Evolutionary conservation across 2,797 vertebrate species (phyloP).

Genomic region (Paramormyrops hopkinsi): DNA sequence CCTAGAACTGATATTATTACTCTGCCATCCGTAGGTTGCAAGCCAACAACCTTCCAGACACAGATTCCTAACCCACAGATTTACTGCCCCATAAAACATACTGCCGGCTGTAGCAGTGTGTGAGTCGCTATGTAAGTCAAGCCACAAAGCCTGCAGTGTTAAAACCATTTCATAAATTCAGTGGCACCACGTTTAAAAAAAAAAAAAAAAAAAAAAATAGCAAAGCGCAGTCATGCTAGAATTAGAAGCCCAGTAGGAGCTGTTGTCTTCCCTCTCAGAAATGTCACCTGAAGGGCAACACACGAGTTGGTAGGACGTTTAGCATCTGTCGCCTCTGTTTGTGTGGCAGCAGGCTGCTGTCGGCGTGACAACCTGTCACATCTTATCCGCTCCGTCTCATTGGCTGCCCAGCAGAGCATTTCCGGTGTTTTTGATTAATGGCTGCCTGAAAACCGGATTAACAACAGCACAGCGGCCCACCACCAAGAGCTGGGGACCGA

Average conservation of each 20-base stretch:
- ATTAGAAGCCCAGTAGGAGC: background rate
- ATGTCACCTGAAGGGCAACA: background rate
- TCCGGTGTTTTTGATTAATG: conserved; percentile 1
- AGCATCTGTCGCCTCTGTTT: conserved; percentile 5
- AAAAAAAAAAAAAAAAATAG: background rate
- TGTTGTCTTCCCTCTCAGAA: background rate
- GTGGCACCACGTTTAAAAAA: background rate
- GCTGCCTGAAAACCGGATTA: background rate
- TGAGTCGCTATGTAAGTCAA: background rate
- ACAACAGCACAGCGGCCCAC: background rate
- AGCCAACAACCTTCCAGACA: background rate
- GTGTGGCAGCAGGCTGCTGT: background rate
- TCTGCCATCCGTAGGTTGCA: background rate
- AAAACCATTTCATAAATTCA: background rate
- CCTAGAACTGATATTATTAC: background rate
- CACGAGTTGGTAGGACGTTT: background rate
- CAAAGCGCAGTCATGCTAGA: background rate
- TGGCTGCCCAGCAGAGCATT: background rate
- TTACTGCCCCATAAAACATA: background rate
- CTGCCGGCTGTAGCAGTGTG: background rate
- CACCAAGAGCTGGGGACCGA: background rate
- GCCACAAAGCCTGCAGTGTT: background rate
- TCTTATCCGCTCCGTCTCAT: background rate
- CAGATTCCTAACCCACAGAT: background rate
- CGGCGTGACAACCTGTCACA: background rate